These are phyloP conservation scores for Seriola dumerili DNA, from an alignment of 2,113 vertebrate species.

Conservation along the genomic window DNA sequence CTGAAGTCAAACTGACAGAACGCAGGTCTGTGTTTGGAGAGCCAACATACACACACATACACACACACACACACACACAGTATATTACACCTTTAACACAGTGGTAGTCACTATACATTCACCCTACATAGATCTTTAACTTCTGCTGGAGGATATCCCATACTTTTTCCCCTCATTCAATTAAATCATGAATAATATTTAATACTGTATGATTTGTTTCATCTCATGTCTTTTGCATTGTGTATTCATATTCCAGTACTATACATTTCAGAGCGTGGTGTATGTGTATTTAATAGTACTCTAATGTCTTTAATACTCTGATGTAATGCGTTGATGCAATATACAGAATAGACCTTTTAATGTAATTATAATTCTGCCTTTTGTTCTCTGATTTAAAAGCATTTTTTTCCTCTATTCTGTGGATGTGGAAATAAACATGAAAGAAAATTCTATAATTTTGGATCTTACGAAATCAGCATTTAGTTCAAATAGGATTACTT, in stretches of 20 bases:
- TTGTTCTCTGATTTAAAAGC: not conserved
- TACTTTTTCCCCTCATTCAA: not conserved
- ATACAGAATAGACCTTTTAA: not conserved
- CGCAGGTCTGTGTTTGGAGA: conserved; percentile 36
- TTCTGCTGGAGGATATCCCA: not conserved
- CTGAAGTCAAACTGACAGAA: conserved; percentile 56
- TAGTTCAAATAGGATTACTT: not conserved
- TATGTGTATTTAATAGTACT: not conserved
- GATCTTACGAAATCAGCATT: too few relatives aligned
- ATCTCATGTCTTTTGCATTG: not conserved
- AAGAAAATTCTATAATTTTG: not conserved
- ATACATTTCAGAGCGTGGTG: not conserved
- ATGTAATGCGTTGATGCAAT: not conserved
- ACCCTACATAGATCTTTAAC: not conserved
- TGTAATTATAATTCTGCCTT: not conserved
- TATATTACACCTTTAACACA: not conserved
- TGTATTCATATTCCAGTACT: not conserved
- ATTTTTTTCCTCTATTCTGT: not conserved
- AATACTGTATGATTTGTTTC: not conserved
- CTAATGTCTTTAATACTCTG: not conserved
- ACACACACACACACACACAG: not conserved
- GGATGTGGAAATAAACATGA: not conserved
- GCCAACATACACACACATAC: conserved; percentile 9
- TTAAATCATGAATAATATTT: not conserved
- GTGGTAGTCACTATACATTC: not conserved